These are phyloP conservation scores for Pantala flavescens DNA, from an alignment of 1,140 invertebrate species.

Conservation along the genomic window DNA sequence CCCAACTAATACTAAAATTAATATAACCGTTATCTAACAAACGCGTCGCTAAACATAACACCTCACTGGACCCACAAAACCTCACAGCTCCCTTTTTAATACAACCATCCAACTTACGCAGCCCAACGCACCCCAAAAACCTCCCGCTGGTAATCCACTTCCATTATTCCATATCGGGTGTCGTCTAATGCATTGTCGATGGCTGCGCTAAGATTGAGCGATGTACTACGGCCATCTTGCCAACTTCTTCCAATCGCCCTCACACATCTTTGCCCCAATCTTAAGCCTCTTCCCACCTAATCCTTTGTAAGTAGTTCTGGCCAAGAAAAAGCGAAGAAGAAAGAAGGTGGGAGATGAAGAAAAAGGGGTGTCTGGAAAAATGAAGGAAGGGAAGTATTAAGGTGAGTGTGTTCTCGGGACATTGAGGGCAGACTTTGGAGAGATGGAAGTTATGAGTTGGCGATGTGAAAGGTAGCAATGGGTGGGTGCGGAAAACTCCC, in stretches of 20 bases:
- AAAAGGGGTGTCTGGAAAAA: background rate
- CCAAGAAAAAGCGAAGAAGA: background rate
- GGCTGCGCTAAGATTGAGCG: too few relatives aligned
- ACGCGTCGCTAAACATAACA: too few relatives aligned
- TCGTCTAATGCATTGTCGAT: too few relatives aligned
- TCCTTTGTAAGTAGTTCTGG: constrained; percentile 9
- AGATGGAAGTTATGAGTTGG: background rate
- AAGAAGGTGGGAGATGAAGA: background rate
- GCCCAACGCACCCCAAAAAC: too few relatives aligned
- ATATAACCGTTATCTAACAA: too few relatives aligned
- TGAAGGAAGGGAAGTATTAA: background rate
- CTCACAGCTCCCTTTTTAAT: too few relatives aligned
- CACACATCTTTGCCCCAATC: background rate
- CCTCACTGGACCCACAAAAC: too few relatives aligned
- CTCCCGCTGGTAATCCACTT: too few relatives aligned
- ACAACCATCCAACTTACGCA: too few relatives aligned
- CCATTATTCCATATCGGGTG: too few relatives aligned
- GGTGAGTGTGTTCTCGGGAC: background rate
- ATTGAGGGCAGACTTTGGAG: background rate
- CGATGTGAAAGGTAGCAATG: constrained; percentile 4
- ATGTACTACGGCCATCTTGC: too few relatives aligned
- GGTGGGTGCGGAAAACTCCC: background rate
- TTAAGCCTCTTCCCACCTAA: background rate
- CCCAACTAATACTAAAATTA: too few relatives aligned
- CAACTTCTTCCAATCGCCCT: background rate